Base-by-base conservation (phyloP, 2,797 vertebrate genomes). In the Tapirus indicus region DNA sequence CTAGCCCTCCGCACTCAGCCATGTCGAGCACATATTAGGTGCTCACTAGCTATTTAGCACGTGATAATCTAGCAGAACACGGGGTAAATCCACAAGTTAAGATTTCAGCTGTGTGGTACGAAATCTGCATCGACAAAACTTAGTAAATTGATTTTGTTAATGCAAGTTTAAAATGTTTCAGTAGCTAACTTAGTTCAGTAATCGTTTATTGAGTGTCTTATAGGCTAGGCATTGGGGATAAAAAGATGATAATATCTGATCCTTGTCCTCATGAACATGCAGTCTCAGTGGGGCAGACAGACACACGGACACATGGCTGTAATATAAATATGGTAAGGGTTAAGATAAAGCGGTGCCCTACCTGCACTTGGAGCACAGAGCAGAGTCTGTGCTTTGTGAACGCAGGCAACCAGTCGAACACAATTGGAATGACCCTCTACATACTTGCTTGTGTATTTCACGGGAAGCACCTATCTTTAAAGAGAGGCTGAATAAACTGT, bases 331-430 rank as follows among this genome's bases (percentile, higher is more conserved):
- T 7, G 41, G n/a, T 17, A 4, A 58, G 47, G 16, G 0, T 35
- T n/a, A 27, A 3, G 56, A 6, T 18, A 47, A 35, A 44, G 66
- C 58, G 2, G 17, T 2, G 0, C 10, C 2, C 75, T 1, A 0
- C 20, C 47, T 20, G 18, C 25, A 14, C 44, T 23, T 5, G 47
- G 77, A 44, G 27, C 41, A 3, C 1, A 11, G n/a, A 18, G 38
- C 44, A 10, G n/a, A 38, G 29, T 18, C 32, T 68, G 49, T 62
- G 60, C 32, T 17, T 35, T 9, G 4, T 25, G 58, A 44, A 29
- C 23, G 4, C 21, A 2, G 56, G 27, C 7, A 4, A 2, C 23
- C n/a, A 20, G 58, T 32, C 14, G 23, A 27, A 78, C 1, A 9
- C 35, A 38, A 6, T 7, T 1, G 9, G 23, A 23, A 13, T 20